Percentiles rank a stretch among this genome's conserved stretches.
These are phyloP conservation scores for Lithobius niger DNA, from an alignment of 1,140 invertebrate species.

Conservation along the genomic window DNA sequence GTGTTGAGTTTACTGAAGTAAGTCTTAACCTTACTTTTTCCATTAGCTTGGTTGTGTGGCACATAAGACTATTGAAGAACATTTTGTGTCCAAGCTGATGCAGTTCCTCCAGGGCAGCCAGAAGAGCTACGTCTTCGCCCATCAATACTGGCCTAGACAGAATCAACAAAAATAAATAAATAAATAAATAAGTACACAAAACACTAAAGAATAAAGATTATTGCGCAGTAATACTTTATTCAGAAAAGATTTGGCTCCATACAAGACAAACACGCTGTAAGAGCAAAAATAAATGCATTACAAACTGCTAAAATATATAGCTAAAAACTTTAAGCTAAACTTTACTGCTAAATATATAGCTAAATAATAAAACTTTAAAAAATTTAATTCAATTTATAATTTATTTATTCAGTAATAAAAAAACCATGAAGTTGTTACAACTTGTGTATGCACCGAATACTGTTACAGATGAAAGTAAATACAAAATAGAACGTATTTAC, in stretches of 20 bases:
- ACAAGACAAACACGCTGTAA: neutral
- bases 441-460: no score
- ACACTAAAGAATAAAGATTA: neutral
- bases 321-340: no score
- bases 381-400: no score
- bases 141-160: slow-evolving; percentile 24
- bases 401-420: no score
- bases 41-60: slow-evolving; percentile 41
- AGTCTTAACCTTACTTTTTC: slow-evolving; percentile 28
- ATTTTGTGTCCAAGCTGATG: slow-evolving; percentile 52
- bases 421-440: no score
- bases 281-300: neutral
- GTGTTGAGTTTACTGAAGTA: no score
- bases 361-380: no score
- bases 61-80: slow-evolving; percentile 56
- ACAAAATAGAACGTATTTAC: no score
- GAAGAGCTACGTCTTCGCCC: slow-evolving; percentile 46
- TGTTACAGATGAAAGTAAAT: no score
- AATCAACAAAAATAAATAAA: neutral
- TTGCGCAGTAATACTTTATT: slow-evolving; percentile 4
- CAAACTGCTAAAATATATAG: no score
- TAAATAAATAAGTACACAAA: no score
- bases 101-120: slow-evolving; percentile 54
- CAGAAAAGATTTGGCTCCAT: neutral
- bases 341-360: no score